These are phyloP conservation scores for Heliconius eleuchia DNA, from an alignment of 1,140 invertebrate species.

Conservation along the genomic window DNA sequence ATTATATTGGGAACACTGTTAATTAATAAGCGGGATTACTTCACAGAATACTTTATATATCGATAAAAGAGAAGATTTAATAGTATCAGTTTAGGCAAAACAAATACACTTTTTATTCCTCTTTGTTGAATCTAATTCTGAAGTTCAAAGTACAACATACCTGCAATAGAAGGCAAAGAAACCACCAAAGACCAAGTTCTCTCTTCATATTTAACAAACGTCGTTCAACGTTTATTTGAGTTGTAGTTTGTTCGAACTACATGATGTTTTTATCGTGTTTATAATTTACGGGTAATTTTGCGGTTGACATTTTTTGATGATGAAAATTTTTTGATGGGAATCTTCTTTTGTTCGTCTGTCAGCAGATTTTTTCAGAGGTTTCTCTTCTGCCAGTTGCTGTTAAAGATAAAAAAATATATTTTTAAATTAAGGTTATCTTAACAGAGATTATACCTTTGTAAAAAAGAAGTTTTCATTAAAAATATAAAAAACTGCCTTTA, in stretches of 20 bases:
- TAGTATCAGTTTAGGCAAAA: no score
- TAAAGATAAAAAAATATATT: neutral
- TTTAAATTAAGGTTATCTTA: neutral
- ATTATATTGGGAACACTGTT: no score
- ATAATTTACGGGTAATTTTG: constrained; percentile 53
- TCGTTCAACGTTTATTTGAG: neutral
- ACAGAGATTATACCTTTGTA: neutral
- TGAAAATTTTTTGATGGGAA: constrained; percentile 39
- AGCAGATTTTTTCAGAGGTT: constrained; percentile 22
- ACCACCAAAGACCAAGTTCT: constrained; percentile 50
- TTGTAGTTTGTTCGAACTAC: constrained; percentile 30
- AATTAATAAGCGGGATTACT: no score
- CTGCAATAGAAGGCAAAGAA: constrained; percentile 60
- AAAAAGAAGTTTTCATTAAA: no score
- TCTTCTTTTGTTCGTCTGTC: constrained; percentile 55
- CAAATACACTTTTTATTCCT: no score
- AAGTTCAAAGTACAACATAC: constrained; percentile 33
- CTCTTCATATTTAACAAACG: constrained; percentile 56
- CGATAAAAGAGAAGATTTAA: no score
- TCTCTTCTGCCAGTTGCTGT: constrained; percentile 17
- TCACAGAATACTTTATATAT: no score
- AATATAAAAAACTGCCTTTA: no score
- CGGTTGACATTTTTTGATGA: constrained; percentile 40
- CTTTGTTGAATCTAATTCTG: no score
- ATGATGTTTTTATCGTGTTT: constrained; percentile 49